Conservation (phyloP, 2,797 vertebrate genomes). For the Sphaeramia orbicularis region DNA sequence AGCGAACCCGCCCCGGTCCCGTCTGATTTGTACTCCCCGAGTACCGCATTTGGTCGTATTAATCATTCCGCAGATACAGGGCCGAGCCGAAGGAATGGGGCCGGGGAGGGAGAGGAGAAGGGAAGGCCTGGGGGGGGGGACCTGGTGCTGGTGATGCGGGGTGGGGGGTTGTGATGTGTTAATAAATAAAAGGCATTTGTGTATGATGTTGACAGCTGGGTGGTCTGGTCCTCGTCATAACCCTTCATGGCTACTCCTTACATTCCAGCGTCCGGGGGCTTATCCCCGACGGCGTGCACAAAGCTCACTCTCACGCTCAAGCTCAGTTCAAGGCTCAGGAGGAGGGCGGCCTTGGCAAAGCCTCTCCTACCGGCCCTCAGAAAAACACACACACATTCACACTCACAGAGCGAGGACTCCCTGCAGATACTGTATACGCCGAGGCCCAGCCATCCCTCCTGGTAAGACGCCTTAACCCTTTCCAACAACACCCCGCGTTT, state of each 20-base stretch:
- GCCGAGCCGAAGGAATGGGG: slow-evolving; percentile 59
- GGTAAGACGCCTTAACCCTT: slow-evolving; percentile 32
- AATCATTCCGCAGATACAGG: slow-evolving; percentile 59
- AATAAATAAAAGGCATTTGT: slow-evolving; percentile 86
- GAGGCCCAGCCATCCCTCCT: slow-evolving; percentile 34
- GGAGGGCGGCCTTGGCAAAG: slow-evolving; percentile 73
- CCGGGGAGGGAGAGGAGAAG: slow-evolving; percentile 40
- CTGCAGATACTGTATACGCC: slow-evolving; percentile 55
- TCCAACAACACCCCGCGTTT: slow-evolving; percentile 1
- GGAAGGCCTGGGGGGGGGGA: slow-evolving; percentile 19
- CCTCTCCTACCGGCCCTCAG: slow-evolving; percentile 54
- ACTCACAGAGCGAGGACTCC: slow-evolving; percentile 49
- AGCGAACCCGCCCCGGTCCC: slow-evolving; percentile 34
- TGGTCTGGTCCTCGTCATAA: slow-evolving; percentile 87
- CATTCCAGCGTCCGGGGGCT: slow-evolving; percentile 85
- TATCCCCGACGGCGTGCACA: slow-evolving; percentile 83
- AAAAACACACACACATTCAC: slow-evolving; percentile 44
- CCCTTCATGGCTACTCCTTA: slow-evolving; percentile 84
- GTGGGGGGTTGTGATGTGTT: slow-evolving; percentile 70
- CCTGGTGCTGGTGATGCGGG: slow-evolving; percentile 2
- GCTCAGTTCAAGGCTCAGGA: slow-evolving; percentile 75
- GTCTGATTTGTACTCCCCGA: slow-evolving; percentile 52
- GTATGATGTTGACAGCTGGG: slow-evolving; percentile 87
- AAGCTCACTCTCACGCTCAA: slow-evolving; percentile 82
- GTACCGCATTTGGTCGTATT: slow-evolving; percentile 44